phyloP scores from a whole-genome alignment of 2,113 vertebrate genomes.

The Dicaeum eximium region DNA sequence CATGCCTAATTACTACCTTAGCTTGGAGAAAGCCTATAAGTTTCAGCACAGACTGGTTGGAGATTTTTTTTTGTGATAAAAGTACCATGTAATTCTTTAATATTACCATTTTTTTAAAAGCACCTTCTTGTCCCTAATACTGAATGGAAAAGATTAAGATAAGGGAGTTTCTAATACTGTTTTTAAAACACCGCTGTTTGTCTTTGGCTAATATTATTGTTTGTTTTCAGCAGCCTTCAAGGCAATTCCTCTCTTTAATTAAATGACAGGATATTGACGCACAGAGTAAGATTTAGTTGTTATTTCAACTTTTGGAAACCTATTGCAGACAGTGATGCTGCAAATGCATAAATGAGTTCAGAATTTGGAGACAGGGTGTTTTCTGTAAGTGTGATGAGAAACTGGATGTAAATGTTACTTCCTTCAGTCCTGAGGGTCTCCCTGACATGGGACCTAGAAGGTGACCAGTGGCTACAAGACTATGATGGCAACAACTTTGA shows the following conservation, averaged over 20 bases:
- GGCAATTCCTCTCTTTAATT: neutral
- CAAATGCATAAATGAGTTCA: neutral
- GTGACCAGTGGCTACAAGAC: neutral
- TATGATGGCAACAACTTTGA: neutral
- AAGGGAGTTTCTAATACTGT: neutral
- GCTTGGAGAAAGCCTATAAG: neutral
- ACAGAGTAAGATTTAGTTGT: neutral
- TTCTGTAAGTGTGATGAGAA: neutral
- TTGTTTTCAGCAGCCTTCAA: neutral
- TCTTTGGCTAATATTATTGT: neutral
- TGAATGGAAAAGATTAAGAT: neutral
- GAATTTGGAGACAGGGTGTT: neutral
- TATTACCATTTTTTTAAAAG: neutral
- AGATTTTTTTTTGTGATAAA: neutral
- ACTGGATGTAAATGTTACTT: neutral
- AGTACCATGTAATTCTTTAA: neutral
- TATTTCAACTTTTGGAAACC: neutral
- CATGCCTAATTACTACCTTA: neutral
- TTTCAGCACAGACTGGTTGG: neutral
- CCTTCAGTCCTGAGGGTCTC: neutral
- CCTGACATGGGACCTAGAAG: neutral
- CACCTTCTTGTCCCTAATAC: neutral
- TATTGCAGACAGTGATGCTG: neutral
- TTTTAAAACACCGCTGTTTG: neutral
- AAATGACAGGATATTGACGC: neutral